Evolutionary conservation across 2,888 invertebrate species (phyloP), one percentile per base, ranked within the genome.

Genomic region (Enchytraeus crypticus): DNA sequence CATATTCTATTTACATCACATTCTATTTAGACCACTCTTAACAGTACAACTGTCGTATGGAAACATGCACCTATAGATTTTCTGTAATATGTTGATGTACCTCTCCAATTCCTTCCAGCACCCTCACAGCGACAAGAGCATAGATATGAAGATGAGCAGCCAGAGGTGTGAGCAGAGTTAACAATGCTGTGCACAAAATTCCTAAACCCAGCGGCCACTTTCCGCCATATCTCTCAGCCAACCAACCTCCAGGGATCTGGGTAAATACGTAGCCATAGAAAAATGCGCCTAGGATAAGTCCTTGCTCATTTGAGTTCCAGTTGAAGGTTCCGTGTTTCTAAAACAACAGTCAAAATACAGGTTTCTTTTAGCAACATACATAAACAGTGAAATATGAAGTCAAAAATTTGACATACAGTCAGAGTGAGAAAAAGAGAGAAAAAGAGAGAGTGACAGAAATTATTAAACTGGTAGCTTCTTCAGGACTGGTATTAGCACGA

Each of bases 61-160:
- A n/a, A n/a, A n/a, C n/a, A n/a, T n/a, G n/a, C n/a, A n/a, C n/a
- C n/a, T n/a, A n/a, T n/a, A n/a, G n/a, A n/a, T n/a, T n/a, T n/a
- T n/a, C n/a, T 1, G n/a, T 47, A 2, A 23, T 49, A n/a, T 49
- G 49, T 49, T 1, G 3, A 51, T 33, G 23, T 0, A 88, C 88
- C 83, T 91, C 90, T 64, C 89, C 89, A 4, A 90, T 81, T 38
- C 91, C 91, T 83, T 89, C 89, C 4, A 90, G 72, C 0, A 90
- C 84, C 64, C 91, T 83, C 5, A 89, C 77, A 11, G 84, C 81
- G 49, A 90, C 86, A 26, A 92, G 81, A 30, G 86, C 85, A 0
- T 83, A 84, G 11, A 87, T 84, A 14, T 88, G 85, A n/a, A 84
- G 75, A 53, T 85, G 82, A 1, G 90, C 88, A 3, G 87, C 85